Percentiles rank a stretch among this genome's conserved stretches.
phyloP scores from a whole-genome alignment of 1,140 invertebrate genomes.

The Bombus superbus region DNA sequence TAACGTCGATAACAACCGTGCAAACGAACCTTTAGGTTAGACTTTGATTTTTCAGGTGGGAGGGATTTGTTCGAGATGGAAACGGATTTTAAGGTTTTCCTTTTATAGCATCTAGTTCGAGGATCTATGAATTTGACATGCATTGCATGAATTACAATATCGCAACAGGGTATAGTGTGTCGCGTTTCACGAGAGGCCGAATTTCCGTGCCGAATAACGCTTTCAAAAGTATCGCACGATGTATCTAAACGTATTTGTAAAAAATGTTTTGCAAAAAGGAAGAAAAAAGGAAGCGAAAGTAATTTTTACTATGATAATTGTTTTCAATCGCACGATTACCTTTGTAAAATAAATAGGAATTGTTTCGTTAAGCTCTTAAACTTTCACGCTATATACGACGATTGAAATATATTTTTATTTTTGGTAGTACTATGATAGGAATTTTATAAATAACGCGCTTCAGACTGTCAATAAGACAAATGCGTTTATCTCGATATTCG shows the following conservation, averaged over 20 bases:
- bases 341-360: neutral
- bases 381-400: neutral
- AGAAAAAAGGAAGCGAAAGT: neutral
- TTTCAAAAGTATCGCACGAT: neutral
- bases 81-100: slow-evolving; percentile 7
- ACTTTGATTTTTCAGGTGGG: neutral
- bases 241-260: neutral
- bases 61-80: neutral
- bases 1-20: neutral
- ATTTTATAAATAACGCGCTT: slow-evolving; percentile 32
- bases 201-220: slow-evolving; percentile 2
- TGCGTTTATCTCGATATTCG: slow-evolving; percentile 9
- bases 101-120: neutral
- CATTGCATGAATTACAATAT: neutral
- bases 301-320: neutral
- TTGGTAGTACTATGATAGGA: neutral
- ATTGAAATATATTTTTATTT: slow-evolving; percentile 38
- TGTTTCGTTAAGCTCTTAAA: neutral
- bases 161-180: neutral
- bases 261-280: neutral
- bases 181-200: neutral
- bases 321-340: neutral
- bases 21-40: neutral
- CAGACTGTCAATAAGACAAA: slow-evolving; percentile 22
- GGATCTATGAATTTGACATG: slow-evolving; percentile 21